Evolutionary conservation across 2,888 invertebrate species (phyloP), one percentile per base, ranked within the genome.

Genomic region (Serrognathus titanus): DNA sequence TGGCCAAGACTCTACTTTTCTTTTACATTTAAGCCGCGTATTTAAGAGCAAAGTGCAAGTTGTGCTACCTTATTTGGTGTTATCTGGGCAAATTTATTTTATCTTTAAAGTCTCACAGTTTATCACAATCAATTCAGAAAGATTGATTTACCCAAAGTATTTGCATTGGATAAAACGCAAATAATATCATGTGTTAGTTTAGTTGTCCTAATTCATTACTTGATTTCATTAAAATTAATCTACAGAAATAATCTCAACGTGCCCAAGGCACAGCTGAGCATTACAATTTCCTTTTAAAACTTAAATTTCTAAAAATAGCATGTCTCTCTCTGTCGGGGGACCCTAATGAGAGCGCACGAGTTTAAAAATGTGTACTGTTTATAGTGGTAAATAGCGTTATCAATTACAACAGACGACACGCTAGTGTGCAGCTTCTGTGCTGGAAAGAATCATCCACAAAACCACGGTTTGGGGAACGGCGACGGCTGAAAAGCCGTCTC

Each of bases 301-400:
- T 48, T 49, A 54, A 54, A 54, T 43, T 48, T 54, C 54, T 54
- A 54, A 54, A 54, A 54, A 54, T 54, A 54, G 54, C 48, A 39
- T 31, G 43, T 46, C 38, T 13, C 43, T 38, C 55, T 36, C 53
- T 35, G 37, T 54, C 54, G 54, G 54, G 54, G 54, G 54, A 54
- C 45, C 48, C 48, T 46, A 53, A 39, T 47, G 53, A 46, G 47
- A 53, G 47, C 53, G 47, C 43, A 43, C 43, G 43, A 43, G 43
- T 43, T 43, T 43, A 11, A 43, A 31, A 43, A 43, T 43, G 16
- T 43, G 20, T 20, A 43, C 20, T 43, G 43, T 43, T 43, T 43
- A 43, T n/a, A 16, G 43, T 31, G 24, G 47, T 13, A 46, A 46
- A n/a, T 31, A 48, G 48, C 40, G 36, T 20, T 31, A 47, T 47